Evolutionary conservation across 1,140 invertebrate genomes (phyloP), one percentile per base, ranked within the genome.

Genomic region (Bombus confusus): DNA sequence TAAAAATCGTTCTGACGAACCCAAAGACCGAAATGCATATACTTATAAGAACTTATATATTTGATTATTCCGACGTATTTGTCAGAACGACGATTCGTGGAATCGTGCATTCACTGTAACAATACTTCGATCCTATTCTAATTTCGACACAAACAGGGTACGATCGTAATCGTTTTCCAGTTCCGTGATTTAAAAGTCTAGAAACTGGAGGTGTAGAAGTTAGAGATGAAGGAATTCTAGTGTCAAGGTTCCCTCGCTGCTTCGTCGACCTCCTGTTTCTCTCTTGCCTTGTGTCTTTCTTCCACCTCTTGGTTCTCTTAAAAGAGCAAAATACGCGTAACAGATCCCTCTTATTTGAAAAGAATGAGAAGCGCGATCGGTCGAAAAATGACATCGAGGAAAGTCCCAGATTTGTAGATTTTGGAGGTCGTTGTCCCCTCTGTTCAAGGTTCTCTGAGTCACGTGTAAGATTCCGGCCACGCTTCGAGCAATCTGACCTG

Each of bases 341-440:
- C 28, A 22, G 22, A 81, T 73, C 37, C n/a, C 34, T 5, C 3
- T 34, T 25, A 39, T 66, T 5, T 28, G 37, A 22, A 18, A 18
- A 15, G 41, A 66, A 72, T 31, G 10, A 68, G n/a, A 68, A 79
- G 57, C 77, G 39, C 28, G 47, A 47, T 15, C 68, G 3, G 64
- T 57, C 28, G 15, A 31, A 57, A 73, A 43, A 86, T 84, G 76
- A 80, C 80, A 83, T 59, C 47, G 15, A 80, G 68, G 87, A 89
- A 89, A 88, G 75, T 83, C 64, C 66, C 31, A 52, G 39, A 76
- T 86, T 89, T 88, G 80, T 77, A 81, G 64, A 86, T 83, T 88
- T 85, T 73, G 57, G 69, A 59, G 80, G 85, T 89, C 85, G 68
- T 89, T 77, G 76, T 41, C 76, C 68, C 37, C 8, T 62, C 47